phyloP scores from a whole-genome alignment of 2,113 vertebrate genomes.

The Tylochromis polylepis region DNA sequence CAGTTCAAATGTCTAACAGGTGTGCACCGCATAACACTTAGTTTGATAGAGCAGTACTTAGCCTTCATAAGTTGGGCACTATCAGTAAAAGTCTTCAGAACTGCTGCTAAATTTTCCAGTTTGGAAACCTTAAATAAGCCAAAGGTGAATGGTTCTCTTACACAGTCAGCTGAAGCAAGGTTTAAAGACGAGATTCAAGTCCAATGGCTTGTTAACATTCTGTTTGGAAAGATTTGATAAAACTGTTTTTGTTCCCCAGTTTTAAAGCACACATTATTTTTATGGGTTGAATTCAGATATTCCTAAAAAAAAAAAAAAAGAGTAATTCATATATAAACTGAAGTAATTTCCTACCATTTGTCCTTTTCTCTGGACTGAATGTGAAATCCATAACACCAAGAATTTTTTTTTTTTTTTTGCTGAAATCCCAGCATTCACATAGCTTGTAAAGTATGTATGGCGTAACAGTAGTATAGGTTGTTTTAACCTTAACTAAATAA shows the following conservation, averaged over 20 bases:
- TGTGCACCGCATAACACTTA: neutral
- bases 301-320: neutral
- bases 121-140: neutral
- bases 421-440: neutral
- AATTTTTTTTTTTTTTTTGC: neutral
- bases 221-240: neutral
- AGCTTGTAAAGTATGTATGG: neutral
- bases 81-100: neutral
- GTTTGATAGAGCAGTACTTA: neutral
- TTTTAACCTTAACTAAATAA: neutral
- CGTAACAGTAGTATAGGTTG: neutral
- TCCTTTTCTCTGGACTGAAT: neutral
- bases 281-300: neutral
- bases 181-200: neutral
- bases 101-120: neutral
- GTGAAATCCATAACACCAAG: neutral
- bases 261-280: neutral
- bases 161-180: neutral
- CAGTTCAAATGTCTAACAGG: neutral
- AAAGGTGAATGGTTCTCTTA: neutral
- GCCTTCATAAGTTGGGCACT: neutral
- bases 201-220: neutral
- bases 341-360: neutral
- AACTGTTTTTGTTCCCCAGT: neutral
- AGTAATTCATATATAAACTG: neutral